Conservation (phyloP, 2,888 invertebrate species). For the Omphaloscelis lunosa region DNA sequence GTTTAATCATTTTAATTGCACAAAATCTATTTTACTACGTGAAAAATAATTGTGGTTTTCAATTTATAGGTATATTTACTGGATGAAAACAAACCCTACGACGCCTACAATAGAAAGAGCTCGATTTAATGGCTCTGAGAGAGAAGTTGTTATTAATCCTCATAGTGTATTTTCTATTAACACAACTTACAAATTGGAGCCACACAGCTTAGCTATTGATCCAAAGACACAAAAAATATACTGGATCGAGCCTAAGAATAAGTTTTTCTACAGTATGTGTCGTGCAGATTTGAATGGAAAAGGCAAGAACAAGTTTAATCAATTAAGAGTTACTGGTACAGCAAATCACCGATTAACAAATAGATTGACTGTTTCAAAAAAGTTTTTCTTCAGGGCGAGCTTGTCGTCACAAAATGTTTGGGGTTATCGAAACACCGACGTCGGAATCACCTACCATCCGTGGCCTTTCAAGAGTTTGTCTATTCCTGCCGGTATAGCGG, state of each 20-base stretch:
- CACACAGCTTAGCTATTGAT: conserved; percentile 83
- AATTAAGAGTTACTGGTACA: too few relatives aligned
- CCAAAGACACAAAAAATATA: conserved; percentile 3
- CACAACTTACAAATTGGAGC: conserved; percentile 80
- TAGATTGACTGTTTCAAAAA: background rate
- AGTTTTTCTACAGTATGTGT: rapidly evolving
- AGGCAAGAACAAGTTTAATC: too few relatives aligned
- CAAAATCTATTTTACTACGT: background rate
- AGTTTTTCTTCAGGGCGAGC: conserved; percentile 89
- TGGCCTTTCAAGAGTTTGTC: background rate
- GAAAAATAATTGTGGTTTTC: background rate
- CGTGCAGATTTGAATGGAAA: too few relatives aligned
- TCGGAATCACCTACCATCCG: background rate
- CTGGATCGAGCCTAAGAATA: background rate
- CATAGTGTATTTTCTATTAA: conserved; percentile 89
- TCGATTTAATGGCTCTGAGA: conserved; percentile 92
- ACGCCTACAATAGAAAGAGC: conserved; percentile 94
- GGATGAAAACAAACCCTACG: conserved; percentile 95
- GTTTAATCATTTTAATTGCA: background rate
- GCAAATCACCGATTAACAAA: too few relatives aligned
- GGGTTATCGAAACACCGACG: background rate
- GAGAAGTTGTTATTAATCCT: conserved; percentile 88
- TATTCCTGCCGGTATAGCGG: conserved; percentile 86
- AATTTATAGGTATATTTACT: conserved; percentile 93
- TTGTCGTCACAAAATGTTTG: background rate